phyloP scores from a whole-genome alignment of 2,113 vertebrate genomes.

The Noturus placidus region DNA sequence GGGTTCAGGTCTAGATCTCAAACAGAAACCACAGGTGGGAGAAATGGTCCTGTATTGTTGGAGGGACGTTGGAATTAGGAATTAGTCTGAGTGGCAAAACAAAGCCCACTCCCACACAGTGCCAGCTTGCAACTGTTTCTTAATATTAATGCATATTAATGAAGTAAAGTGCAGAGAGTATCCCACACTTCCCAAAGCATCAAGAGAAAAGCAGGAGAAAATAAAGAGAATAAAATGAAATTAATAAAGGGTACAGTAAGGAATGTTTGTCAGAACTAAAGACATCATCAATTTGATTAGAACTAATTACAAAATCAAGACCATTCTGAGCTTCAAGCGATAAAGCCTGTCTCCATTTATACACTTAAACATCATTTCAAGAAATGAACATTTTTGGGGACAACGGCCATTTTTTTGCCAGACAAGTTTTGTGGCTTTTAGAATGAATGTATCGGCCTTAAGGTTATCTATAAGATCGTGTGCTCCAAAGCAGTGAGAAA shows the following conservation, averaged over 20 bases:
- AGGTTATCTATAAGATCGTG: too few species aligned
- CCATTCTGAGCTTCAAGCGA: not conserved
- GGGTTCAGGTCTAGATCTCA: not conserved
- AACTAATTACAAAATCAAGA: not conserved
- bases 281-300: not conserved
- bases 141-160: slow-evolving; percentile 29
- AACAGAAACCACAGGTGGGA: not conserved
- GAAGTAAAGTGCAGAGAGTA: not conserved
- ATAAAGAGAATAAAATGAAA: not conserved
- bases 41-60: not conserved
- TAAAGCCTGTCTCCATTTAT: not conserved
- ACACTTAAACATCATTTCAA: not conserved
- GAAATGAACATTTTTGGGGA: not conserved
- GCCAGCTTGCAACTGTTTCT: not conserved
- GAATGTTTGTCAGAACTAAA: not conserved
- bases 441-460: too few species aligned
- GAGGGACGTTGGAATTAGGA: not conserved
- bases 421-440: too few species aligned
- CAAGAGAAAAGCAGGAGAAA: not conserved
- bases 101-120: slow-evolving; percentile 17
- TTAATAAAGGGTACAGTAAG: not conserved
- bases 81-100: not conserved
- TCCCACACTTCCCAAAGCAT: not conserved
- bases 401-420: not conserved
- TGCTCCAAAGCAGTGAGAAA: too few species aligned